phyloP scores from a whole-genome alignment of 1,140 invertebrate species.

The Platorchestia sp. region DNA sequence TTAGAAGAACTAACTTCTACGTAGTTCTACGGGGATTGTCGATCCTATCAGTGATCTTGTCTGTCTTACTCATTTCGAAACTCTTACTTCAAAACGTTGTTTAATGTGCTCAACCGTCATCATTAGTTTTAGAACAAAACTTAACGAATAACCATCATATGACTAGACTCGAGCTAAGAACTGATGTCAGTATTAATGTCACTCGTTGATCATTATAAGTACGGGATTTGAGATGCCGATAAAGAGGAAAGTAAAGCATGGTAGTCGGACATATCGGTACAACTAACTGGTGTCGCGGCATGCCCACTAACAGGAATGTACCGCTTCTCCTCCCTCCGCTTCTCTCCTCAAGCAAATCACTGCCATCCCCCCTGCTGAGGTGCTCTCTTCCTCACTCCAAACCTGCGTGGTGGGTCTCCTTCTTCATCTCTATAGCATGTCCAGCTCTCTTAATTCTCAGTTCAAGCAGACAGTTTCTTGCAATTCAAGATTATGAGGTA shows the following conservation, averaged over 20 bases:
- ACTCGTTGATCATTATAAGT: not conserved
- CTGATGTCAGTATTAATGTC: not conserved
- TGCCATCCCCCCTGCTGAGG: conserved; percentile 62
- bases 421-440: not conserved
- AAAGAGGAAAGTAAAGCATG: not conserved
- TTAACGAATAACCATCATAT: not conserved
- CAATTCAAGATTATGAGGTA: not conserved
- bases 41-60: not conserved
- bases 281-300: not conserved
- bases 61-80: not conserved
- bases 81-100: not conserved
- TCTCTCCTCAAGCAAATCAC: conserved; percentile 26
- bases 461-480: too few species aligned
- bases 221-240: not conserved
- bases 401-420: conserved; percentile 29
- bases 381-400: conserved; percentile 59
- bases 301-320: conserved; percentile 63
- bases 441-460: not conserved
- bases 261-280: not conserved
- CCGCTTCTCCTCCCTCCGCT: conserved; percentile 14
- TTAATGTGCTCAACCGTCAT: not conserved
- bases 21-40: not conserved
- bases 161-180: not conserved
- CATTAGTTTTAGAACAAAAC: not conserved
- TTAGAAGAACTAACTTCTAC: not conserved